phyloP scores from a whole-genome alignment of 1,140 invertebrate genomes.

The Zaprionus kolodkinae region DNA sequence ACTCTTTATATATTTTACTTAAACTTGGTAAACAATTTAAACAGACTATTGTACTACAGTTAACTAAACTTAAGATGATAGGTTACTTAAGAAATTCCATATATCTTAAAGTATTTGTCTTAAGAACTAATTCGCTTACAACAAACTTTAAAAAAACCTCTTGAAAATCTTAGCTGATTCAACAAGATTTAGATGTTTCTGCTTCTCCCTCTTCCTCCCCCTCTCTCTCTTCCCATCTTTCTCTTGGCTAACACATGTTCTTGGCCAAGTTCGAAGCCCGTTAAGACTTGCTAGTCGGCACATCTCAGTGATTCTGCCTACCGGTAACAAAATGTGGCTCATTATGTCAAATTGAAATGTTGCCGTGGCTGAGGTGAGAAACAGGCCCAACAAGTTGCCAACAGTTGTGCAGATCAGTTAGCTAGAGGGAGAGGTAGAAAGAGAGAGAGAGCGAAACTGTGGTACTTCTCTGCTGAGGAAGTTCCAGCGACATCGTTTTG shows the following conservation, averaged over 20 bases:
- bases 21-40: too few relatives aligned
- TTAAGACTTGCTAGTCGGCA: neutral
- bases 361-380: conserved; percentile 32
- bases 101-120: too few relatives aligned
- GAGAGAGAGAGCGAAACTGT: neutral
- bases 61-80: too few relatives aligned
- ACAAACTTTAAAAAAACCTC: neutral
- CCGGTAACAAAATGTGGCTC: conserved; percentile 75
- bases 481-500: conserved; percentile 69
- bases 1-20: too few relatives aligned
- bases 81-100: too few relatives aligned
- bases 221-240: neutral
- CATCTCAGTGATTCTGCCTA: conserved; percentile 39
- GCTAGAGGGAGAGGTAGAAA: neutral
- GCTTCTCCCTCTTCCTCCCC: neutral
- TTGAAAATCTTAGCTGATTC: neutral
- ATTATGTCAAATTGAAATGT: conserved; percentile 84
- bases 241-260: neutral
- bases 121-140: too few relatives aligned
- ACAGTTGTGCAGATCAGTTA: conserved; percentile 46
- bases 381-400: conserved; percentile 57
- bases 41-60: too few relatives aligned
- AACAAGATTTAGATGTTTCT: neutral
- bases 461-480: conserved; percentile 51
- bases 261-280: neutral